These are phyloP conservation scores for Mesocentrotus franciscanus DNA, from an alignment of 53 echinoderm and acorn worm genomes.

Conservation along the genomic window DNA sequence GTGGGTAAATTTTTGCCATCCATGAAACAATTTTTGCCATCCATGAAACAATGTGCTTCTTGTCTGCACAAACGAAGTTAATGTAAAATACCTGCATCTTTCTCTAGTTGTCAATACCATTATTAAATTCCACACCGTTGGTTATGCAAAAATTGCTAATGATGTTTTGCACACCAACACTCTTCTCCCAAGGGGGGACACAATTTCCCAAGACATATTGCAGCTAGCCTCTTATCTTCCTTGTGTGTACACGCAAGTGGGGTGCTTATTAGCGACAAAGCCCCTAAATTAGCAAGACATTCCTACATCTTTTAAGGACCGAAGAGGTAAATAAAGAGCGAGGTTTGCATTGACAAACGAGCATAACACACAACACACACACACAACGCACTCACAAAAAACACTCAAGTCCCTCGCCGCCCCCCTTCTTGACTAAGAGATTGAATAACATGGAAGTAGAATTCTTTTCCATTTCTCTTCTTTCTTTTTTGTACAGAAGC, in stretches of 20 bases:
- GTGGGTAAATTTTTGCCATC: not conserved
- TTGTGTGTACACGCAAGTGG: conserved; percentile 3
- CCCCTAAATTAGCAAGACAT: conserved; percentile 57
- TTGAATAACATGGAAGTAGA: conserved; percentile 1
- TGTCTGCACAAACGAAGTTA: not conserved
- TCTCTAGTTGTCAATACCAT: not conserved
- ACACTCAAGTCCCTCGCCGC: not conserved
- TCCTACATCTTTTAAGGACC: not conserved
- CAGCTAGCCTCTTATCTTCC: not conserved
- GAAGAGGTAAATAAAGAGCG: conserved; percentile 5
- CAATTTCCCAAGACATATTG: not conserved
- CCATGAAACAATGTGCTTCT: not conserved
- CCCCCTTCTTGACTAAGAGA: not conserved
- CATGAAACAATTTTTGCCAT: not conserved
- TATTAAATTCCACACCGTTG: not conserved
- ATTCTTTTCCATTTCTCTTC: not conserved
- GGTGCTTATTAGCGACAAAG: conserved; percentile 57
- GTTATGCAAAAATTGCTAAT: not conserved
- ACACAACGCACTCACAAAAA: not conserved
- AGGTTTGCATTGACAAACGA: not conserved
- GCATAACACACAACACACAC: not conserved
- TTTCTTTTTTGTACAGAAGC: not conserved
- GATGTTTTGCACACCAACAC: not conserved
- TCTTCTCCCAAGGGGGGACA: not conserved
- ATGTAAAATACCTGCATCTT: not conserved